Conservation (phyloP, 2,113 vertebrate genomes). For the Nothobranchius furzeri region DNA sequence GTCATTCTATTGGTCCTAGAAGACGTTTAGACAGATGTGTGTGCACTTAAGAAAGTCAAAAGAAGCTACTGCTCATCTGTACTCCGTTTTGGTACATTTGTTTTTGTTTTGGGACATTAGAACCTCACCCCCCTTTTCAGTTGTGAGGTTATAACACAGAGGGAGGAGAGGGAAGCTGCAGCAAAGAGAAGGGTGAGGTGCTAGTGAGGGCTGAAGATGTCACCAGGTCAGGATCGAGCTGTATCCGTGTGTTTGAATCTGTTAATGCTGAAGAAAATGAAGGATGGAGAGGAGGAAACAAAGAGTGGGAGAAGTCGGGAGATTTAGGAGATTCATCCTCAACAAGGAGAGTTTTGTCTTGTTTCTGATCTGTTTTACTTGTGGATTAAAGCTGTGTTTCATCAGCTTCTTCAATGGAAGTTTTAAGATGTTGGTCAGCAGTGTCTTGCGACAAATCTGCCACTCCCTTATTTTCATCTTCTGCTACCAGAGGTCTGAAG, state of each 20-base stretch:
- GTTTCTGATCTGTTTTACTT: conserved; percentile 8
- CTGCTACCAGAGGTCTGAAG: not conserved
- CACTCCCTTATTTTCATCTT: conserved; percentile 1
- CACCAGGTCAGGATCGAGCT: conserved; percentile 10
- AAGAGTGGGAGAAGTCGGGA: not conserved
- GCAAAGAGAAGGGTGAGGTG: not conserved
- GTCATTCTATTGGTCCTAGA: too few species aligned
- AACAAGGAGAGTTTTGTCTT: not conserved
- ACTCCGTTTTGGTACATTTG: too few species aligned
- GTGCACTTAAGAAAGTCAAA: too few species aligned
- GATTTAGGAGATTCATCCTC: not conserved
- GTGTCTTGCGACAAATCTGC: not conserved
- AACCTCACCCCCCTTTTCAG: too few species aligned
- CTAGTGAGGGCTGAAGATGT: not conserved
- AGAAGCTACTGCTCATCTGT: too few species aligned
- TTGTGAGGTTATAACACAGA: too few species aligned
- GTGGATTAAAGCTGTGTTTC: not conserved
- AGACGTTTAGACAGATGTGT: too few species aligned
- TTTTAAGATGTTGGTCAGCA: not conserved
- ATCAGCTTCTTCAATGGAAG: not conserved
- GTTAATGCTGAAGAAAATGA: not conserved
- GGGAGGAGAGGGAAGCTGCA: conserved; percentile 5
- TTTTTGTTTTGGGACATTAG: too few species aligned
- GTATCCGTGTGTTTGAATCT: conserved; percentile 13
- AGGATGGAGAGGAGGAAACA: not conserved